Base-by-base conservation (phyloP, 2,113 vertebrate genomes). In the Dryoscopus gambensis region DNA sequence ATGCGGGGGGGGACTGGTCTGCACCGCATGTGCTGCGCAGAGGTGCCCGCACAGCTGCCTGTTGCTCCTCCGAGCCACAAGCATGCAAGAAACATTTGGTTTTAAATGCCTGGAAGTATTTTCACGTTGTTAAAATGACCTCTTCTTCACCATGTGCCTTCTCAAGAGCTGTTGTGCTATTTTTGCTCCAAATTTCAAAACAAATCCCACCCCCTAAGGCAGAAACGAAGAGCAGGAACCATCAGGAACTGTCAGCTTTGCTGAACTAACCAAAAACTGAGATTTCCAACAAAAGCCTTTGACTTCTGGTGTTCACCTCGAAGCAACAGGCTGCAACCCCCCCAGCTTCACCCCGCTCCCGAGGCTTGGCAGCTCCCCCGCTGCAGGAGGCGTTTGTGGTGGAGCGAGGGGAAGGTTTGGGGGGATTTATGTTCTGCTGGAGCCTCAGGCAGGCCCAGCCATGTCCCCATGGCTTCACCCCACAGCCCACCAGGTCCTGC, bases 21-120 rank as follows among this genome's bases (percentile, higher is more conserved):
- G 84, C 44, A 21, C 82, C 0, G 0, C 31, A 0, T 7, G 6
- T 35, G 37, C 77, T 30, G 55, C 0, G 0, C 59, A 22, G 70
- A 68, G 74, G 30, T 84, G 74, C 39, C 77, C 1, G 1, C 23
- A 14, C n/a, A 15, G 92, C 57, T 4, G 6, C 90, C 94, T 95
- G 88, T 95, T 95, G 93, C 94, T 95, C 57, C 59, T 64, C 74
- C 49, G 31, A 94, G 84, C 81, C 49, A 47, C 59, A 39, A 40
- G 25, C 7, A 0, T 1, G 47, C 33, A 22, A 73, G 77, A 27
- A 82, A 42, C 39, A 44, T 74, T 88, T 77, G 3, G 6, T 52
- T 78, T 88, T n/a, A 77, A 92, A 70, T 11, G 82, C 9, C 46
- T 96, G 90, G 52, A 59, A 86, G 71, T 35, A 25, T 65, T 86